Base-by-base conservation (phyloP, 2,113 vertebrate genomes). In the Alethe diademata region DNA sequence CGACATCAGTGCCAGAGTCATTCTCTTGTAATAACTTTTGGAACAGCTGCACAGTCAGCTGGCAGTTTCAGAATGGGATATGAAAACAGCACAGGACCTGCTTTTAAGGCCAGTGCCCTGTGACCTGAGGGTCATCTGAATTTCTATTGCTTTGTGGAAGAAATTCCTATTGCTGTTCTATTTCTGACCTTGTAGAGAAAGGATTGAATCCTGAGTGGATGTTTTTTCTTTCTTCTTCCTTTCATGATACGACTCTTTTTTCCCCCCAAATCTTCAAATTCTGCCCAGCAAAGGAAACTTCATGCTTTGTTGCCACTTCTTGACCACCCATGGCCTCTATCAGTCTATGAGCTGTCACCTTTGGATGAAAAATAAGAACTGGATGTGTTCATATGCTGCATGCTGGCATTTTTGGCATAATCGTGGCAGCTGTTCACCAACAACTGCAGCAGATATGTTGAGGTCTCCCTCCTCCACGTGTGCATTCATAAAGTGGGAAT, bases 331-430 rank as follows among this genome's bases (percentile, higher is more conserved):
- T 16, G 42, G 33, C 51, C 47, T 76, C 58, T 62, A 19, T 47
- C 57, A 40, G 25, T 35, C 36, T 53, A 8, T 45, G 14, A 81
- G 26, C 25, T 75, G 28, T 28, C 25, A 26, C 9, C 11, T 56
- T 67, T 72, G 36, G 9, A 57, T 70, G 28, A 57, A 12, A 51
- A 17, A 12, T 47, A 20, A 56, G 14, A 19, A 61, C 40, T 40
- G 40, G 40, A 9, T 62, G 45, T 36, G 2, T 65, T 23, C 2
- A 1, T 50, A 14, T 16, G 6, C 20, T 2, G 0, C 13, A 14
- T 66, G 18, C 47, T 78, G 29, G 35, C 17, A 16, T 60, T 40
- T 90, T 15, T 50, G 70, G 29, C 14, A 3, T 50, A 20, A 6
- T 8, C 0, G 1, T 74, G 47, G 47, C 33, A 75, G 7, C 1